Percentiles rank a stretch among this genome's conserved stretches.
phyloP scores from a whole-genome alignment of 2,797 vertebrate genomes.

The Eleutherodactylus coqui region DNA sequence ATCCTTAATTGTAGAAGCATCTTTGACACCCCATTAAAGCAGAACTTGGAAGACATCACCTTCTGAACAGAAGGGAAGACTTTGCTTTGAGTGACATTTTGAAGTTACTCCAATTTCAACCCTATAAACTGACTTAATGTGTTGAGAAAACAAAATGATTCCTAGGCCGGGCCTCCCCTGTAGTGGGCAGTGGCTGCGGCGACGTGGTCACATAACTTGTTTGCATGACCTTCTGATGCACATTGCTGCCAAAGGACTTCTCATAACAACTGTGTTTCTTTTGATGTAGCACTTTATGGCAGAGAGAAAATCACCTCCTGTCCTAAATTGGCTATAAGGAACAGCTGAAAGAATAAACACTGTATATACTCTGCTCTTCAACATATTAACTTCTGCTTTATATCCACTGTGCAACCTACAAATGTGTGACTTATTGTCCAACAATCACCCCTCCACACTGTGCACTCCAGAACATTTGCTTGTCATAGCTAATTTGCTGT shows the following conservation, averaged over 20 bases:
- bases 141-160: conserved; percentile 39
- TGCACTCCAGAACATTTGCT: conserved; percentile 48
- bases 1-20: neutral
- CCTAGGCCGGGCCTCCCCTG: conserved; percentile 30
- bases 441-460: conserved; percentile 52
- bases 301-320: conserved; percentile 63
- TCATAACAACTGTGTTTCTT: conserved; percentile 61
- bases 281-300: conserved; percentile 63
- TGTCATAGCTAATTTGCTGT: conserved; percentile 48
- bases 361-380: conserved; percentile 37
- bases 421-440: conserved; percentile 61
- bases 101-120: conserved; percentile 26
- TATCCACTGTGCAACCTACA: conserved; percentile 48
- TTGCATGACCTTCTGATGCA: conserved; percentile 61
- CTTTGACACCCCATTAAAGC: neutral
- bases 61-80: conserved; percentile 5
- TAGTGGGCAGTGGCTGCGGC: conserved; percentile 37
- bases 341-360: conserved; percentile 64
- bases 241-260: conserved; percentile 59
- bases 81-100: conserved; percentile 26
- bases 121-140: conserved; percentile 20
- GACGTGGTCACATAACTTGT: conserved; percentile 53
- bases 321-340: conserved; percentile 64
- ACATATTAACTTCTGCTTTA: conserved; percentile 53
- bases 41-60: neutral